These are phyloP conservation scores for Lerista edwardsae DNA, from an alignment of 2,797 vertebrate species.

Conservation along the genomic window DNA sequence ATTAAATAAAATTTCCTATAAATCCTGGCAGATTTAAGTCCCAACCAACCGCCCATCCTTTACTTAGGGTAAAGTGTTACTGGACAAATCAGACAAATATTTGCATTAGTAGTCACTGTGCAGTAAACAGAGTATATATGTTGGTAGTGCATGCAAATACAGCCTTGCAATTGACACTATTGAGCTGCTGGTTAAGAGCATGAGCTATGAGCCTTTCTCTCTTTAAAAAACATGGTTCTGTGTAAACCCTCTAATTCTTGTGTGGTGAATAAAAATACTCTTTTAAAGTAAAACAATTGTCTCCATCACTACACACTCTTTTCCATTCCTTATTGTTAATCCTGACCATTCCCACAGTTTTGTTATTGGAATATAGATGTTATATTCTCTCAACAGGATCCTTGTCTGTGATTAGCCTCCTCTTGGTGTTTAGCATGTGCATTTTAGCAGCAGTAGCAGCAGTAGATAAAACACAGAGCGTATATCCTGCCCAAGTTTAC, in stretches of 20 bases:
- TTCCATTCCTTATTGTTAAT: too few species aligned
- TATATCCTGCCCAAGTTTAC: not conserved
- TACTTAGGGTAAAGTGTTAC: not conserved
- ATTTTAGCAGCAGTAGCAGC: not conserved
- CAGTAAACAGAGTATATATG: not conserved
- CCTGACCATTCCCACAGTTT: not conserved
- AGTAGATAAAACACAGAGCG: not conserved
- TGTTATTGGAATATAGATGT: not conserved
- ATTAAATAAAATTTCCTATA: conserved; percentile 60
- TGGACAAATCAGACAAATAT: conserved; percentile 23
- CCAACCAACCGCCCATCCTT: not conserved
- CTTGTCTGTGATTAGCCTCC: not conserved
- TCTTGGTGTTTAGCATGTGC: not conserved
- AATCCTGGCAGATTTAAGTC: conserved; percentile 44
- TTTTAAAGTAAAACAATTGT: conserved; percentile 58
- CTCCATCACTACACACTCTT: too few species aligned
- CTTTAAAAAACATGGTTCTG: conserved; percentile 23
- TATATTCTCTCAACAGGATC: not conserved
- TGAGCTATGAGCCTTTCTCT: conserved; percentile 42
- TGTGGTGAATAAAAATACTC: conserved; percentile 45
- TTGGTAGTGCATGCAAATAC: not conserved
- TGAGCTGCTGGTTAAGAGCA: not conserved
- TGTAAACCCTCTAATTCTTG: conserved; percentile 59
- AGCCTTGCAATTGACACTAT: not conserved
- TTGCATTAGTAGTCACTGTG: not conserved